These are phyloP conservation scores for Chrysodeixis includens DNA, from an alignment of 2,888 invertebrate species.

Conservation along the genomic window DNA sequence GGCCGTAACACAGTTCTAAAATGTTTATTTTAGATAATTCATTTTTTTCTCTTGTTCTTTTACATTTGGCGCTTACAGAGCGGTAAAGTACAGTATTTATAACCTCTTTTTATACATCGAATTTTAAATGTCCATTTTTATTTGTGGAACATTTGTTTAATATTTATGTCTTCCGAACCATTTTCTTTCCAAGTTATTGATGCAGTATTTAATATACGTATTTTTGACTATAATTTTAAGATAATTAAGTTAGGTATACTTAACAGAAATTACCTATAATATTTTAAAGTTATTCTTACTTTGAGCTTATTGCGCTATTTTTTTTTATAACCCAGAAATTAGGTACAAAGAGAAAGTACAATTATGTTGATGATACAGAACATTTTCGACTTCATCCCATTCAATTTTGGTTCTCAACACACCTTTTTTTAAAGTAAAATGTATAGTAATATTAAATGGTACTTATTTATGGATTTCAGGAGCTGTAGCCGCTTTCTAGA, in stretches of 20 bases:
- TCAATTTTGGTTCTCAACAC: no score
- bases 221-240: no score
- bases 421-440: no score
- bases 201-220: no score
- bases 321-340: no score
- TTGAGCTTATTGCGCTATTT: no score
- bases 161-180: not conserved
- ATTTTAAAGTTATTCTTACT: no score
- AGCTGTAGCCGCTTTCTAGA: constrained; percentile 32
- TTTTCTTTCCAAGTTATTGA: not conserved
- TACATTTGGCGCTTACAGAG: constrained; percentile 7
- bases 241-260: no score
- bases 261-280: no score
- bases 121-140: not conserved
- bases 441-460: not conserved
- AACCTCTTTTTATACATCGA: not conserved
- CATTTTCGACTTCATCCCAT: not conserved
- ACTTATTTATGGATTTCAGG: constrained; percentile 68
- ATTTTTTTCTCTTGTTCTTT: constrained; percentile 25
- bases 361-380: no score
- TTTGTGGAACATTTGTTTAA: not conserved
- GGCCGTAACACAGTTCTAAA: constrained; percentile 32
- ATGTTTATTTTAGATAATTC: constrained; percentile 49
- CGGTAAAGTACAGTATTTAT: not conserved
- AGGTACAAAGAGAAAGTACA: no score